Conservation (phyloP, 2,113 vertebrate species). For the Hemiprocne comata region DNA sequence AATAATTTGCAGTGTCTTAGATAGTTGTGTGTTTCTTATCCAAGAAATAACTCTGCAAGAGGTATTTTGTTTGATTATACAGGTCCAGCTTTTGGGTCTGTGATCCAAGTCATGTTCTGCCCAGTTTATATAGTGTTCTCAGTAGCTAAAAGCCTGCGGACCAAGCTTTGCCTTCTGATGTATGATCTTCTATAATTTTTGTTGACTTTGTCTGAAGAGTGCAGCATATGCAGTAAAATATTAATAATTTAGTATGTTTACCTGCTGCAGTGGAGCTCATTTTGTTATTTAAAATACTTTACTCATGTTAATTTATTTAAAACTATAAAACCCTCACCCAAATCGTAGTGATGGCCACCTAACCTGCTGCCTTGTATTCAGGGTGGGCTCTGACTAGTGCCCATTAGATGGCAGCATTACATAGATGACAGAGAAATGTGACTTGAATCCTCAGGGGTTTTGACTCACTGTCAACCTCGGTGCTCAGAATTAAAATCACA, state of each 20-base stretch:
- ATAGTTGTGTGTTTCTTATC: not conserved
- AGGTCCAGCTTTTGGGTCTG: not conserved
- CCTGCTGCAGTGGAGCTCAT: not conserved
- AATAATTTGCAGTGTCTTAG: not conserved
- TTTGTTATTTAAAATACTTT: not conserved
- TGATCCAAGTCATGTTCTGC: not conserved
- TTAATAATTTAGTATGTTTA: not conserved
- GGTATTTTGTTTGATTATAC: not conserved
- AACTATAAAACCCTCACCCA: not conserved
- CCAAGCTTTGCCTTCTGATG: not conserved
- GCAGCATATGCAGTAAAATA: not conserved
- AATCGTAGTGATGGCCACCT: not conserved
- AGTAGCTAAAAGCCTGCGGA: not conserved
- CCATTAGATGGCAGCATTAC: constrained; percentile 49
- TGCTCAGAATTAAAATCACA: not conserved
- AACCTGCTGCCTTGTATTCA: not conserved
- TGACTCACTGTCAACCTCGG: not conserved
- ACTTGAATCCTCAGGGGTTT: not conserved
- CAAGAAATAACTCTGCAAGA: not conserved
- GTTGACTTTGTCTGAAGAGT: not conserved
- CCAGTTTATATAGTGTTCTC: not conserved
- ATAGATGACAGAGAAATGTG: not conserved
- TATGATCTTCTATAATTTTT: not conserved
- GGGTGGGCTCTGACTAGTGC: not conserved
- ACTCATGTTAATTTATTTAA: not conserved